Percentiles rank a stretch among this genome's conserved stretches.
phyloP scores from a whole-genome alignment of 1,140 invertebrate species.

The Lepidurus couesii region DNA sequence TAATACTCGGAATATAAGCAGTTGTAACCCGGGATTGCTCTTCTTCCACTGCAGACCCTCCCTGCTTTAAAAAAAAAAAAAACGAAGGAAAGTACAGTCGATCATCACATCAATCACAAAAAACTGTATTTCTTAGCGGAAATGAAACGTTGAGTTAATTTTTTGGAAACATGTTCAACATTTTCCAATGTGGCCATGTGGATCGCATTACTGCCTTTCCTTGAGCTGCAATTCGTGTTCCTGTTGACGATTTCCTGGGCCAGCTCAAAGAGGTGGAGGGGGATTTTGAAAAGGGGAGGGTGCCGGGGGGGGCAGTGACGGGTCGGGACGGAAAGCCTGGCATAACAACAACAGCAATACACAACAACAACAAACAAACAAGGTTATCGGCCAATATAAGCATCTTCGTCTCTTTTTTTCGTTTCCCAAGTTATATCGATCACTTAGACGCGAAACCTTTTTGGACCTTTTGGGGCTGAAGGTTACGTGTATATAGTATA shows the following conservation, averaged over 20 bases:
- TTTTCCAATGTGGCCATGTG: no score
- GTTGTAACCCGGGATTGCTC: background rate
- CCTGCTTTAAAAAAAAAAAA: background rate
- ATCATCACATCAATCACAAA: background rate
- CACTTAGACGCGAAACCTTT: no score
- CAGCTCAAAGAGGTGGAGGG: background rate
- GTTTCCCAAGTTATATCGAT: no score
- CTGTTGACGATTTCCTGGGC: background rate
- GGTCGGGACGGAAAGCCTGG: background rate
- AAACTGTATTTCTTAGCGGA: background rate
- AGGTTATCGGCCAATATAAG: no score
- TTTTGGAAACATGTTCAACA: background rate
- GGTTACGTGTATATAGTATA: no score
- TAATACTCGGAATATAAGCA: slow-evolving; percentile 15
- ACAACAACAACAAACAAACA: no score
- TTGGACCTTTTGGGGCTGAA: no score
- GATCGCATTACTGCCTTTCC: background rate
- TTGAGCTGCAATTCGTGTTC: background rate
- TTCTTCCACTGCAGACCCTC: background rate
- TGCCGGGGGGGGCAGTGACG: background rate
- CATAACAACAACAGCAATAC: no score
- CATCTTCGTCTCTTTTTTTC: no score
- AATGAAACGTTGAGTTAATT: slow-evolving; percentile 9
- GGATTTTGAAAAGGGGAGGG: background rate
- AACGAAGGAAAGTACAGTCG: background rate